Evolutionary conservation across 2,888 invertebrate genomes (phyloP).

Genomic region (Emmelina monodactyla): DNA sequence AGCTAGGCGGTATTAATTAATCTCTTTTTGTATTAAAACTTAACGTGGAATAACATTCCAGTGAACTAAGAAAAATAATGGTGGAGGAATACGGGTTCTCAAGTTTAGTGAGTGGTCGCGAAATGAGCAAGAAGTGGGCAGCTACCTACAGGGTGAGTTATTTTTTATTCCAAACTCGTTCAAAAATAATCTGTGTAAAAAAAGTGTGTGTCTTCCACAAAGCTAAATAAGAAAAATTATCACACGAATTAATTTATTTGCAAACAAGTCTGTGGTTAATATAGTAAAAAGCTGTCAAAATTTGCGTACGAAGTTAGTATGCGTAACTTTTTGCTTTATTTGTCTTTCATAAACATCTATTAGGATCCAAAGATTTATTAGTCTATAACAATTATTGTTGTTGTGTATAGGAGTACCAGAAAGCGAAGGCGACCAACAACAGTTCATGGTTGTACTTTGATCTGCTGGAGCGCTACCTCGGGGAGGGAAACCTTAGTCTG

Average conservation of each 20-base stretch:
- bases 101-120: slow-evolving; percentile 34
- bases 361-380: no score
- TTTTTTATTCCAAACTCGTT: no score
- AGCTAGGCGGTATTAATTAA: no score
- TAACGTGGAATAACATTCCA: slow-evolving; percentile 17
- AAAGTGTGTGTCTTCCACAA: no score
- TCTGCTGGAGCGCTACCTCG: slow-evolving; percentile 45
- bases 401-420: slow-evolving; percentile 50
- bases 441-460: slow-evolving; percentile 47
- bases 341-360: no score
- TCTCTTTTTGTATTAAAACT: slow-evolving; percentile 4
- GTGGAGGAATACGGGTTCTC: slow-evolving; percentile 49
- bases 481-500: slow-evolving; percentile 41
- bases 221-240: no score
- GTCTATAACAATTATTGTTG: slow-evolving; percentile 1
- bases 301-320: no score
- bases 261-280: no score
- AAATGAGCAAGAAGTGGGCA: slow-evolving; percentile 47
- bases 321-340: no score
- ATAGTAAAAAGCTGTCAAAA: no score
- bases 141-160: slow-evolving; percentile 42
- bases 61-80: slow-evolving; percentile 41
- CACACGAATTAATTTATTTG: no score
- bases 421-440: slow-evolving; percentile 50
- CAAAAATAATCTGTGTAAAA: no score